A percentile compares a stretch with the other conserved stretches of the same genome.
Evolutionary conservation across 2,888 invertebrate species (phyloP).

Genomic region (Nowickia ferox): DNA sequence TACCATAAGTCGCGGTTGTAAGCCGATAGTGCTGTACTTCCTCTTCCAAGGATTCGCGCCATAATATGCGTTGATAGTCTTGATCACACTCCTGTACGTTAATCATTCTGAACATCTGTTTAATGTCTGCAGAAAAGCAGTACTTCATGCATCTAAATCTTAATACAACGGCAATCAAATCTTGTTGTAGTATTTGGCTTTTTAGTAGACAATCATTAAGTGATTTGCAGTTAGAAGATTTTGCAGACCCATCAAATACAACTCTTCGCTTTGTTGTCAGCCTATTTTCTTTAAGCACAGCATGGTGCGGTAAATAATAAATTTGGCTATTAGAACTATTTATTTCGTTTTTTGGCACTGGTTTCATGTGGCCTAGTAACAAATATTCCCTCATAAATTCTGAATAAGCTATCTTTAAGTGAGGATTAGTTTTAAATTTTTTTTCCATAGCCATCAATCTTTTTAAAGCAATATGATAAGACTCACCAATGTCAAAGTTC

Average conservation of each 20-base stretch:
- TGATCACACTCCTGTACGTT: constrained; percentile 44
- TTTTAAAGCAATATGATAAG: constrained; percentile 31
- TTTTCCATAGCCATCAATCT: constrained; percentile 49
- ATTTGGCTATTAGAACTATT: background rate
- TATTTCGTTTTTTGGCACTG: constrained; percentile 21
- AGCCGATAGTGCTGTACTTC: constrained; percentile 30
- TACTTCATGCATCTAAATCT: constrained; percentile 49
- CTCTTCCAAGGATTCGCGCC: constrained; percentile 32
- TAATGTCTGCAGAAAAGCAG: constrained; percentile 43
- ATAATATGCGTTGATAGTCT: constrained; percentile 40
- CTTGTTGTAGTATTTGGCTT: constrained; percentile 55
- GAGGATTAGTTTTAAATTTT: constrained; percentile 46
- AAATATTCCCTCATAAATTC: constrained; percentile 59
- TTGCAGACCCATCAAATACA: constrained; percentile 40
- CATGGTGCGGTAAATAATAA: constrained; percentile 18
- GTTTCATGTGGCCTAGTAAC: constrained; percentile 51
- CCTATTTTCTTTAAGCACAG: constrained; percentile 50
- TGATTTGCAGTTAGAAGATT: constrained; percentile 37
- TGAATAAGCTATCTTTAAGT: constrained; percentile 25
- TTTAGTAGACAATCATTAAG: constrained; percentile 54
- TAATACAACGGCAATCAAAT: constrained; percentile 41
- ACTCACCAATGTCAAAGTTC: constrained; percentile 25
- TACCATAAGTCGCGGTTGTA: constrained; percentile 46
- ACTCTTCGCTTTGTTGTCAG: too few relatives aligned
- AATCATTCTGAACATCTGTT: constrained; percentile 50